A percentile compares a stretch with the other conserved stretches of the same genome.
Conservation (phyloP, 2,113 vertebrate species). For the Siniperca chuatsi region DNA sequence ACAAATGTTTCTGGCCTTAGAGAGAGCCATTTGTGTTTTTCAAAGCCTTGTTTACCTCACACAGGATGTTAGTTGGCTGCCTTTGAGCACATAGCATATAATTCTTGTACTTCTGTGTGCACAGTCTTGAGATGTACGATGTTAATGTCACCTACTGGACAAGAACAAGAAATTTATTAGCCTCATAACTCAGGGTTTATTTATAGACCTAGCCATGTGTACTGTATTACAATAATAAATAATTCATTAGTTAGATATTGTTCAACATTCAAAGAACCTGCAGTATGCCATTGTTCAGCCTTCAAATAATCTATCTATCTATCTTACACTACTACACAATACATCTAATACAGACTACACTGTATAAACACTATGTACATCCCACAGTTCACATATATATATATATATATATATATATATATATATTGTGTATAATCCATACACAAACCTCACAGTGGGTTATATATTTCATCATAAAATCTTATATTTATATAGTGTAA, state of each 20-base stretch:
- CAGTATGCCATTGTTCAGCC: neutral
- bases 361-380: neutral
- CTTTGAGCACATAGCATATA: neutral
- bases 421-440: neutral
- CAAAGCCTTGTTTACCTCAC: slow-evolving; percentile 41
- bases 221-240: slow-evolving; percentile 3
- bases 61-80: slow-evolving; percentile 6
- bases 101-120: slow-evolving; percentile 22
- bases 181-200: slow-evolving; percentile 33
- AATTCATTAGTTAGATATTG: slow-evolving; percentile 1
- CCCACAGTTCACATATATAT: neutral
- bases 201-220: slow-evolving; percentile 10
- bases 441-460: neutral
- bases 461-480: neutral
- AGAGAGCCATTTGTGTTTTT: slow-evolving; percentile 40
- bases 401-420: neutral
- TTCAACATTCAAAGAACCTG: neutral
- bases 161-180: slow-evolving; percentile 10
- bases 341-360: neutral
- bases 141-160: slow-evolving; percentile 6
- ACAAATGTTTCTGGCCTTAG: slow-evolving; percentile 58
- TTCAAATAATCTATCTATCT: neutral
- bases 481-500: neutral
- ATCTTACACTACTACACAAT: too few relatives aligned
- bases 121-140: neutral